Percentiles rank a stretch among this genome's conserved stretches.
phyloP scores from a whole-genome alignment of 2,797 vertebrate genomes.

The Podarcis siculus region DNA sequence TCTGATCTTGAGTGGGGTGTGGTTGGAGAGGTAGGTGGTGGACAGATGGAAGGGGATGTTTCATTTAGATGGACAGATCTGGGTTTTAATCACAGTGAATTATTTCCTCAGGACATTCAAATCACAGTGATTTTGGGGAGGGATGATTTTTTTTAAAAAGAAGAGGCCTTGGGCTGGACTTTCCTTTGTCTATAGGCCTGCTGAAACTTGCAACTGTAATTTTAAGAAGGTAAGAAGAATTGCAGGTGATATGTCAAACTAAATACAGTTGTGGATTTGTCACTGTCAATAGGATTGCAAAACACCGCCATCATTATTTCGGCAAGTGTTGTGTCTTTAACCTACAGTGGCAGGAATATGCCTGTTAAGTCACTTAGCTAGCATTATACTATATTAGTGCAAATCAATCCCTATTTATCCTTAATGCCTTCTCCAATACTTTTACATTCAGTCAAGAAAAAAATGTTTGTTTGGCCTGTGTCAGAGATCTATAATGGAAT shows the following conservation, averaged over 20 bases:
- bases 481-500: conserved; percentile 50
- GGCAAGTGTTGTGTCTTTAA: conserved; percentile 42
- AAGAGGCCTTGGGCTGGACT: background rate
- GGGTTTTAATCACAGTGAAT: no score
- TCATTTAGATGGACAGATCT: no score
- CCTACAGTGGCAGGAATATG: conserved; percentile 41
- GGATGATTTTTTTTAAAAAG: background rate
- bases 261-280: conserved; percentile 10
- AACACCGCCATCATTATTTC: conserved; percentile 26
- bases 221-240: background rate
- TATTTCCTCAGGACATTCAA: no score
- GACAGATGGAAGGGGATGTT: no score
- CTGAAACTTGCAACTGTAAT: background rate
- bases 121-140: no score
- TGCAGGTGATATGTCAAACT: background rate
- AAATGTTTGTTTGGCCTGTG: conserved; percentile 26
- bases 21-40: no score
- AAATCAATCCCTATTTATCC: conserved; percentile 48
- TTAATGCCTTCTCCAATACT: conserved; percentile 49
- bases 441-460: conserved; percentile 13
- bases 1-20: no score
- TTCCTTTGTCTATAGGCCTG: background rate
- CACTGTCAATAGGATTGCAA: conserved; percentile 27
- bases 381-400: conserved; percentile 48
- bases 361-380: conserved; percentile 49